Conservation (phyloP, 2,797 vertebrate genomes). For the Tangara arthus region DNA sequence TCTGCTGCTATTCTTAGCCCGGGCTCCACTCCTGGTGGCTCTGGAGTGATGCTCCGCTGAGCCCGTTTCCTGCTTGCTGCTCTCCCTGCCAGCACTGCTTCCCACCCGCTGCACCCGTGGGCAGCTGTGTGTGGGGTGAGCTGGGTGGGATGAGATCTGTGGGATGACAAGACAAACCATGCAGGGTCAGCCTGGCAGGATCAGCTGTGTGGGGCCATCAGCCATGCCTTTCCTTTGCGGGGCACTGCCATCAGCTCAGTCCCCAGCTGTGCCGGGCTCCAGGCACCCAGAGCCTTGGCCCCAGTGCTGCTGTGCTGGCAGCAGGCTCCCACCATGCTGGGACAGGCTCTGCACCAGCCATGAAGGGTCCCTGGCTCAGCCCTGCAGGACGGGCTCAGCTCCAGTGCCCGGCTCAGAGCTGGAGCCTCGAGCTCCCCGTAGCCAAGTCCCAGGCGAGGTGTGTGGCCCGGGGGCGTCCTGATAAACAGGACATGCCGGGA, state of each 20-base stretch:
- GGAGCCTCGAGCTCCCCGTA: background rate
- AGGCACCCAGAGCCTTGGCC: rapidly evolving
- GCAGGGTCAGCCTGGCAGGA: background rate
- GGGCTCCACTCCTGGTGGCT: background rate
- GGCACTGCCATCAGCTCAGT: background rate
- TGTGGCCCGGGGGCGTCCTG: background rate
- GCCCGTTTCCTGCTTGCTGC: constrained; percentile 17
- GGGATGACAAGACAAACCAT: background rate
- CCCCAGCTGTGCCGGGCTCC: rapidly evolving
- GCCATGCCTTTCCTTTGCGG: rapidly evolving
- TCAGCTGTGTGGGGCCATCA: rapidly evolving
- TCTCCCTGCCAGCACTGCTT: background rate
- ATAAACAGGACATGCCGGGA: background rate
- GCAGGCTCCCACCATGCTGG: background rate
- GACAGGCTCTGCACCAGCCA: background rate
- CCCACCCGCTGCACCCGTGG: background rate
- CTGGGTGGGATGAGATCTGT: background rate
- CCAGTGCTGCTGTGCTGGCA: background rate
- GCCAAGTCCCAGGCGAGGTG: rapidly evolving
- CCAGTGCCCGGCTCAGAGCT: background rate
- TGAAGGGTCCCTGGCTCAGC: rapidly evolving
- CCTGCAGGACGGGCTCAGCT: rapidly evolving
- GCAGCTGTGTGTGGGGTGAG: background rate
- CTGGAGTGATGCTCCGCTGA: background rate
- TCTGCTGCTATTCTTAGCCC: constrained; percentile 25